A percentile compares a stretch with the other conserved stretches of the same genome.
phyloP scores from a whole-genome alignment of 2,888 invertebrate genomes.

The Automeris io region DNA sequence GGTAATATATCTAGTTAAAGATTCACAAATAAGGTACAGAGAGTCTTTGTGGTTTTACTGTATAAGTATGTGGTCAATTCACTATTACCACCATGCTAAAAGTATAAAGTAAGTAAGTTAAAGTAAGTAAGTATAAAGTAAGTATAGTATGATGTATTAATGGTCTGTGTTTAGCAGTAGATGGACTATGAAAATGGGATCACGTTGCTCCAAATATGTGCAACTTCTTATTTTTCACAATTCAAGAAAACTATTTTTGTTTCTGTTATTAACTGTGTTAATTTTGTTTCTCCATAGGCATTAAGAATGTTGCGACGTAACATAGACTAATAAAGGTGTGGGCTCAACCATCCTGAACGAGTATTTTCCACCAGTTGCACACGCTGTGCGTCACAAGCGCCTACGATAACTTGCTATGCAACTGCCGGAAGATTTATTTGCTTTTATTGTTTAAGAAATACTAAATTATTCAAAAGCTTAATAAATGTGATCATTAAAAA shows the following conservation, averaged over 20 bases:
- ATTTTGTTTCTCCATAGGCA: constrained; percentile 44
- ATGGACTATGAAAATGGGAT: too few species aligned
- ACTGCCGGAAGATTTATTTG: constrained; percentile 66
- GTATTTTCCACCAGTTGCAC: constrained; percentile 73
- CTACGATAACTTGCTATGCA: constrained; percentile 36
- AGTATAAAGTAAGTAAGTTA: too few species aligned
- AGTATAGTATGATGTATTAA: too few species aligned
- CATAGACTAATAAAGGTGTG: constrained; percentile 55
- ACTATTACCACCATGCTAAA: too few species aligned
- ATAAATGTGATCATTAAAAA: constrained; percentile 27
- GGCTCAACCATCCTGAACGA: constrained; percentile 54
- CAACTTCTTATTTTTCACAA: too few species aligned
- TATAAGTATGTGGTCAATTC: too few species aligned
- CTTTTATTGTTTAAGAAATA: constrained; percentile 46
- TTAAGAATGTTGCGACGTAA: constrained; percentile 36
- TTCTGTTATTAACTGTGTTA: constrained; percentile 5
- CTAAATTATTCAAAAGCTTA: constrained; percentile 25
- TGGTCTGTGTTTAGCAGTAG: too few species aligned
- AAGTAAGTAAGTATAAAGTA: too few species aligned
- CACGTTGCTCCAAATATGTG: too few species aligned
- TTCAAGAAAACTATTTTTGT: not conserved
- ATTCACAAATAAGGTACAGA: too few species aligned
- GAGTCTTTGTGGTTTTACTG: too few species aligned
- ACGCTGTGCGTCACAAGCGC: constrained; percentile 27
- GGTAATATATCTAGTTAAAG: too few species aligned